Evolutionary conservation across 2,797 vertebrate species (phyloP).

Genomic region (Phrynocephalus vlangalii): DNA sequence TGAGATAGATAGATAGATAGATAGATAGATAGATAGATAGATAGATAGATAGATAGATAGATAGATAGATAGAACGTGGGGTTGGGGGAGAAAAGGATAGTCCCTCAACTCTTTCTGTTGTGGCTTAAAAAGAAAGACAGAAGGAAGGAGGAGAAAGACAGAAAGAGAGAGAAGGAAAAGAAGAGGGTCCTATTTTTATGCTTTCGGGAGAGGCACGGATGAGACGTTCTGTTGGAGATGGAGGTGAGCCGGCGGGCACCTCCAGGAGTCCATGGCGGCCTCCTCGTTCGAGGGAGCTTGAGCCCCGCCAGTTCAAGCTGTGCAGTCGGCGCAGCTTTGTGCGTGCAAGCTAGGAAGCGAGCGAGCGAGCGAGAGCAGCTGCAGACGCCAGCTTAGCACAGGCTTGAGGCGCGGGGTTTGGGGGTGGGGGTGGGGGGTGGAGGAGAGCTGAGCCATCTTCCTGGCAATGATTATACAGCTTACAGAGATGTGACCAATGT

Average conservation of each 20-base stretch:
- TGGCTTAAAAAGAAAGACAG: background rate
- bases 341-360: slow-evolving; percentile 9
- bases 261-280: background rate
- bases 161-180: background rate
- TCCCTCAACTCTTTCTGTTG: background rate
- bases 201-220: background rate
- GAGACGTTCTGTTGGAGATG: too few relatives aligned
- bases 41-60: background rate
- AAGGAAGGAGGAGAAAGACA: background rate
- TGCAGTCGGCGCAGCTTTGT: slow-evolving; percentile 65
- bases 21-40: background rate
- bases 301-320: slow-evolving; percentile 1
- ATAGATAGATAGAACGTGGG: too few relatives aligned
- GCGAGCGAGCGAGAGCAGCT: slow-evolving; percentile 10
- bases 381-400: slow-evolving; percentile 49
- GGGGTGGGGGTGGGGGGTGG: background rate
- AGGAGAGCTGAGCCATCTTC: slow-evolving; percentile 47
- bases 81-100: background rate
- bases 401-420: slow-evolving; percentile 5
- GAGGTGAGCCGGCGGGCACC: background rate
- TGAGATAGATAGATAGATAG: background rate
- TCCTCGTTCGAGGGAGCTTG: background rate
- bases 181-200: background rate
- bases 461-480: slow-evolving; percentile 43
- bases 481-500: slow-evolving; percentile 59